These are phyloP conservation scores for Phrixothrix hirtus DNA, from an alignment of 2,888 invertebrate genomes.

Conservation along the genomic window DNA sequence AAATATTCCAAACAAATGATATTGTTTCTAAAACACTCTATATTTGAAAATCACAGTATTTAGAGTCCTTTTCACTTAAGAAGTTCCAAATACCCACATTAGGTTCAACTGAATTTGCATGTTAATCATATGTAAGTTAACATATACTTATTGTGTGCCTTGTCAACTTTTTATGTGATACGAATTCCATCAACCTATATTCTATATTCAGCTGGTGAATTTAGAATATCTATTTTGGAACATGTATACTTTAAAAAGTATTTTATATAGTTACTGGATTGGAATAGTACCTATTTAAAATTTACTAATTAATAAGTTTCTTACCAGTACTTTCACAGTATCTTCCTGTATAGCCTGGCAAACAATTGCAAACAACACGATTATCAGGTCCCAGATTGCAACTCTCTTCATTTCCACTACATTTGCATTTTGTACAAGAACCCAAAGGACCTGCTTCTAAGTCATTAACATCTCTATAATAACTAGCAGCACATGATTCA, in stretches of 20 bases:
- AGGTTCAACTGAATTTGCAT: too few species aligned
- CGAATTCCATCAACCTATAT: too few species aligned
- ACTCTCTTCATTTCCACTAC: conserved; percentile 71
- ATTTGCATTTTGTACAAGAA: conserved; percentile 74
- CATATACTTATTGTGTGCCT: too few species aligned
- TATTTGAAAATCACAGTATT: too few species aligned
- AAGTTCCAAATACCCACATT: too few species aligned
- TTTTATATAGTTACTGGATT: background rate
- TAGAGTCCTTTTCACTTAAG: too few species aligned
- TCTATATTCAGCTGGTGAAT: too few species aligned
- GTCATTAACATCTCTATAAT: conserved; percentile 69
- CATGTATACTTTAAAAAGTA: background rate
- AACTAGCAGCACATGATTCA: conserved; percentile 73
- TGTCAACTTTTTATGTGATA: too few species aligned
- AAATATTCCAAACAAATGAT: too few species aligned
- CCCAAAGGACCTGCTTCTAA: conserved; percentile 59
- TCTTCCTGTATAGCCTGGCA: conserved; percentile 68
- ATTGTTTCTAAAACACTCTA: too few species aligned
- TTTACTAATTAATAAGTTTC: conserved; percentile 28
- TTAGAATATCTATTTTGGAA: background rate
- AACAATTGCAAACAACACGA: conserved; percentile 72
- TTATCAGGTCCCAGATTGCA: conserved; percentile 63
- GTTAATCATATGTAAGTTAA: too few species aligned
- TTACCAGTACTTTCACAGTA: conserved; percentile 67
- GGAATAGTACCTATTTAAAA: too few species aligned